Evolutionary conservation across 2,888 invertebrate species (phyloP).

Genomic region (Protophormia terraenovae): DNA sequence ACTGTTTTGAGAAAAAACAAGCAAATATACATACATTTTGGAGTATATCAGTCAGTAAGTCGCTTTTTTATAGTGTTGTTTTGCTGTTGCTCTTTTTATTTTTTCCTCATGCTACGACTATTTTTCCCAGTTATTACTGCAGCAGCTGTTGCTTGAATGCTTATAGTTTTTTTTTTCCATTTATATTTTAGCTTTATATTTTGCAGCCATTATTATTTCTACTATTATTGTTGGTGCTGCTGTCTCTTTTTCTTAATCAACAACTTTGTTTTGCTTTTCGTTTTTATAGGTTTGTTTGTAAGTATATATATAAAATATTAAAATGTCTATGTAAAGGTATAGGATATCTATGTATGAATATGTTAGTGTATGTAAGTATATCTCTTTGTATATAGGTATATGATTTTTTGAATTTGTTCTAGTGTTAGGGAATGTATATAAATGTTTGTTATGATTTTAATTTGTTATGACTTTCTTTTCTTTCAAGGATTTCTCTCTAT

Average conservation of each 20-base stretch:
- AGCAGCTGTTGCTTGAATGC: constrained; percentile 62
- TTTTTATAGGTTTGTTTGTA: constrained; percentile 61
- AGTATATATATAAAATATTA: not conserved
- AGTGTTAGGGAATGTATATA: constrained; percentile 43
- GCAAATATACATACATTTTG: not conserved
- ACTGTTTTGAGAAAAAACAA: not conserved
- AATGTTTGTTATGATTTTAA: constrained; percentile 61
- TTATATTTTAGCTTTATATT: too few relatives aligned
- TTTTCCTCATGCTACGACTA: constrained; percentile 3
- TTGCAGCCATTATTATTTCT: constrained; percentile 67
- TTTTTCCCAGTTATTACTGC: constrained; percentile 60
- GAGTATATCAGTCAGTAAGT: constrained; percentile 38
- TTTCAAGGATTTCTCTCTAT: constrained; percentile 61
- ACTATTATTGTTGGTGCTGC: constrained; percentile 23
- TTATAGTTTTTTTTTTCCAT: constrained; percentile 65
- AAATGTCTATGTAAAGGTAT: not conserved
- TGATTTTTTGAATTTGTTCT: not conserved
- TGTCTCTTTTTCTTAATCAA: constrained; percentile 61
- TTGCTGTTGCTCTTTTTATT: not conserved
- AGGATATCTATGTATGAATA: not conserved
- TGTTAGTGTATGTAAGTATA: not conserved
- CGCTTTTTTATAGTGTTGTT: constrained; percentile 16
- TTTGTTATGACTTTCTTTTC: constrained; percentile 66
- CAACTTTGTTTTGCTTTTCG: constrained; percentile 57
- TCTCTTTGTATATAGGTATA: not conserved